These are phyloP conservation scores for Coremacera marginata DNA, from an alignment of 2,888 invertebrate species.

Conservation along the genomic window DNA sequence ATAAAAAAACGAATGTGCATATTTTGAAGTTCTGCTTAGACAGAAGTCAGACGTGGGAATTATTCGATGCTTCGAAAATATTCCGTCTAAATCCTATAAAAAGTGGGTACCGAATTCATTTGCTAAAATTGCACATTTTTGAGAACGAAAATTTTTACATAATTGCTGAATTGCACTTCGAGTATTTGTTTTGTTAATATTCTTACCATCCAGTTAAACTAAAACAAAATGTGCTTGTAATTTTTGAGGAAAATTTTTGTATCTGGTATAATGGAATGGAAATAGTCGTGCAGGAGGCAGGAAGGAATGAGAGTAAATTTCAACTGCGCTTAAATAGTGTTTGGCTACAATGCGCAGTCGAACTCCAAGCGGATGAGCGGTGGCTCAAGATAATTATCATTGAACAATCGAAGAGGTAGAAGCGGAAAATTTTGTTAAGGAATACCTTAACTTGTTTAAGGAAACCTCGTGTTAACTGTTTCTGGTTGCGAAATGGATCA, in stretches of 20 bases:
- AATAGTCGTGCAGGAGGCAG: background rate
- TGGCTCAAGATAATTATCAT: too few relatives aligned
- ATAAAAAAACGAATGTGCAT: background rate
- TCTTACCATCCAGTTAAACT: background rate
- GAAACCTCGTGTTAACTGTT: background rate
- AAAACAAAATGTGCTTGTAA: background rate
- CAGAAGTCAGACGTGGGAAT: too few relatives aligned
- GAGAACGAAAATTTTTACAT: too few relatives aligned
- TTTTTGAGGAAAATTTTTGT: constrained; percentile 13
- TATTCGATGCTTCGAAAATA: background rate
- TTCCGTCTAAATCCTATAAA: background rate
- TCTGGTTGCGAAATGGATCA: background rate
- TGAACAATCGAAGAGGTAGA: too few relatives aligned
- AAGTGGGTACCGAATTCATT: background rate
- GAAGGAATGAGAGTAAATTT: background rate
- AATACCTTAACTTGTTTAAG: background rate
- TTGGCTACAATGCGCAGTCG: constrained; percentile 1
- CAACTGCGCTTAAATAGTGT: background rate
- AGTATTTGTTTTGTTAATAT: background rate
- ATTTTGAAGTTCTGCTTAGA: background rate
- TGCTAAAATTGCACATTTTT: too few relatives aligned
- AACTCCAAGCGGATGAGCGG: too few relatives aligned
- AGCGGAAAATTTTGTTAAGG: too few relatives aligned
- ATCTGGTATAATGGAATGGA: background rate
- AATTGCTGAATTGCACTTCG: too few relatives aligned